These are phyloP conservation scores for Drosophila pandora DNA, from an alignment of 1,140 invertebrate genomes.

Conservation along the genomic window DNA sequence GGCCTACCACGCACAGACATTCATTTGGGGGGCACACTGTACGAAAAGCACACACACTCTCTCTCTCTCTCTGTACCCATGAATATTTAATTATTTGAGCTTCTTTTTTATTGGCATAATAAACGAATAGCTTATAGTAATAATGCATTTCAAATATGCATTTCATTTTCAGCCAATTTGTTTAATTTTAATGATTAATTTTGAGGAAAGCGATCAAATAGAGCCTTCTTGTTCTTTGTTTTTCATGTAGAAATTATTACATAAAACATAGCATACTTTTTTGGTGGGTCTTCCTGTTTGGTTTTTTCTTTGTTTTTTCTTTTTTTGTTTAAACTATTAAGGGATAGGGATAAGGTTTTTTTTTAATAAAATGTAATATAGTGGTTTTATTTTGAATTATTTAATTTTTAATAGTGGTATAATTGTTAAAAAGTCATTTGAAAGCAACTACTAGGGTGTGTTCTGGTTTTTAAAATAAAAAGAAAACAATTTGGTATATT, in stretches of 20 bases:
- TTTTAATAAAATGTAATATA: no score
- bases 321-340: no score
- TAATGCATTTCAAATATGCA: slow-evolving; percentile 1
- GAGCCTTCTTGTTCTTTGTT: no score
- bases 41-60: not conserved
- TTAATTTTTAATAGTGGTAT: no score
- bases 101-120: not conserved
- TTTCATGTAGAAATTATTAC: not conserved
- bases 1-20: slow-evolving; percentile 43
- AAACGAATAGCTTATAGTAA: not conserved
- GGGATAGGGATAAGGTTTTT: no score
- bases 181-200: slow-evolving; percentile 1
- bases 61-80: not conserved
- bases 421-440: no score
- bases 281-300: no score
- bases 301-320: no score
- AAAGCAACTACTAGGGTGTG: no score
- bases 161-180: not conserved
- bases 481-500: no score
- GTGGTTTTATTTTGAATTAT: no score
- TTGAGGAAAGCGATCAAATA: not conserved
- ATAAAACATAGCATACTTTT: not conserved
- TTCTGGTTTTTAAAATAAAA: no score
- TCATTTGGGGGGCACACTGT: slow-evolving; percentile 21
- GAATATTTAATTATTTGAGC: not conserved